Base-by-base conservation (phyloP, 2,113 vertebrate genomes). In the Cinclus mexicanus region DNA sequence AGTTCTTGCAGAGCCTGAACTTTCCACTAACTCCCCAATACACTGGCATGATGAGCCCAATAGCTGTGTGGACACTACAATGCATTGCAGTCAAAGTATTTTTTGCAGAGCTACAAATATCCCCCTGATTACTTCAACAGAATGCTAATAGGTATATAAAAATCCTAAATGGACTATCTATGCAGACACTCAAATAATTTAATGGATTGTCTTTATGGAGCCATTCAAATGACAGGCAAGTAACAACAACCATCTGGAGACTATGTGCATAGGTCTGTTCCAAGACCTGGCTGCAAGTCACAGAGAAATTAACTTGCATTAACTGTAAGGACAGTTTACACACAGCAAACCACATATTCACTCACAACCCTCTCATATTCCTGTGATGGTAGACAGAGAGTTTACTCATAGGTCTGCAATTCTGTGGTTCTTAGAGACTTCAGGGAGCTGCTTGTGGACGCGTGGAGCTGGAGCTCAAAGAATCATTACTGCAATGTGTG, bases 241-340 rank as follows among this genome's bases (percentile, higher is more conserved):
- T 39, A 85, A 61, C 39, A 91, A 82, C 37, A 31, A 76, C 50
- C 74, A 90, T 89, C 78, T 95, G 93, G 93, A 83, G 79, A 85
- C 59, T 26, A 69, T 79, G 55, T 65, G 50, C 84, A 97, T 53
- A 77, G 63, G 26, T 70, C 82, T 91, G 76, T 61, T 83, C 47
- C 20, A 74, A 80, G 79, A 83, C 67, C 55, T 42, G 55, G 46
- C 50, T 83, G 53, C 46, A 83, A 88, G 46, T 83, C 55, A 90
- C 4, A 3, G 24, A n/a, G 29, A 91, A 77, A 79, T 84, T 60
- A 84, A 61, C 77, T 49, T 65, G 23, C 64, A 90, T 21, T 60
- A 86, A 84, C 20, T 55, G 11, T 65, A 82, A 71, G 61, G 70
- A 50, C n/a, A 72, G 23, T 60, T 95, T 68, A 52, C 1, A 17